phyloP scores from a whole-genome alignment of 2,113 vertebrate genomes.

The Prochilodus magdalenae region DNA sequence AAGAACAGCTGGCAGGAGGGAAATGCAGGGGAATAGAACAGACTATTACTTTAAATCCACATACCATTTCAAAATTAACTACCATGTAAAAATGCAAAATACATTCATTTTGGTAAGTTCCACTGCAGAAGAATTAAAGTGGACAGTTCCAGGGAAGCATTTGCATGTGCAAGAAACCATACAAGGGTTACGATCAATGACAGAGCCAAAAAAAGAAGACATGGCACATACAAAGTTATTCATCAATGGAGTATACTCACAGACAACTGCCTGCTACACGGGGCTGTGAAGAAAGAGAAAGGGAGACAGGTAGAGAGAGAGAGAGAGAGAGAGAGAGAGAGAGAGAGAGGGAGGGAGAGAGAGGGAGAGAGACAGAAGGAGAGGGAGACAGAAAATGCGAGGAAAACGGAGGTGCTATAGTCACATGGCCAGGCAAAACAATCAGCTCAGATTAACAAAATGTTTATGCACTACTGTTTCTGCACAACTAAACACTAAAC shows the following conservation, averaged over 20 bases:
- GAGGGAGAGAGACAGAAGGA: conserved; percentile 50
- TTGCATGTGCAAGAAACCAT: background rate
- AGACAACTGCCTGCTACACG: conserved; percentile 76
- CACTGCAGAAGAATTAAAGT: background rate
- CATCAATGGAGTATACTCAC: conserved; percentile 76
- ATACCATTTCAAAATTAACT: background rate
- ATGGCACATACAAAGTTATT: conserved; percentile 34
- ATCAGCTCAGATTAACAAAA: conserved; percentile 17
- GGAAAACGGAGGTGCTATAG: conserved; percentile 63
- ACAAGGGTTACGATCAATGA: conserved; percentile 4
- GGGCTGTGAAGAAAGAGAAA: conserved; percentile 77
- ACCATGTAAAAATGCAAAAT: background rate
- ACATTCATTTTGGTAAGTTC: background rate
- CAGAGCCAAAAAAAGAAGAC: conserved; percentile 14
- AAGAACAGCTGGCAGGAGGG: background rate
- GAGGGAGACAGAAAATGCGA: conserved; percentile 65
- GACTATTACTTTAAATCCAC: background rate
- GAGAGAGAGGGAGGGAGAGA: conserved; percentile 50
- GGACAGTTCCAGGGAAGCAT: background rate
- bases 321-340: conserved; percentile 3
- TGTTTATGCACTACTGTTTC: background rate
- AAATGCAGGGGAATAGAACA: background rate
- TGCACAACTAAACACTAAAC: conserved; percentile 9
- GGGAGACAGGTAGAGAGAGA: conserved; percentile 60
- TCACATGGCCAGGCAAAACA: conserved; percentile 58